Conservation (phyloP, 2,888 invertebrate genomes). For the Cheilosia soror region DNA sequence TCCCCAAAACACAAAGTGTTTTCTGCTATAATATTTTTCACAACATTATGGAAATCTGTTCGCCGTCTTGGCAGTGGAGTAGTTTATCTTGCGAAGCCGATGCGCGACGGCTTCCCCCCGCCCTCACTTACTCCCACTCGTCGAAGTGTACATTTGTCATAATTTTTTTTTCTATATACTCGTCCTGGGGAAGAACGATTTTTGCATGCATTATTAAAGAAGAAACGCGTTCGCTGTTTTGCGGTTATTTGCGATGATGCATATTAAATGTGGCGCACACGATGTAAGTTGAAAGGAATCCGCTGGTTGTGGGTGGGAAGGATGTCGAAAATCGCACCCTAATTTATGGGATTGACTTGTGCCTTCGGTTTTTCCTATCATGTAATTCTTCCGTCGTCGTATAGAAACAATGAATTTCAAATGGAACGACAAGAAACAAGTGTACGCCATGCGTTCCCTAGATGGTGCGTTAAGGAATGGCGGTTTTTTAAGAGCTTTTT, state of each 20-base stretch:
- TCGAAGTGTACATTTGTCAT: conserved; percentile 72
- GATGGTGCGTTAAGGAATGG: conserved; percentile 61
- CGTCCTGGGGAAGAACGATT: conserved; percentile 45
- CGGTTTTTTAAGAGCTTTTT: conserved; percentile 68
- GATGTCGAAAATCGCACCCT: conserved; percentile 71
- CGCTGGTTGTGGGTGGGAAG: conserved; percentile 22
- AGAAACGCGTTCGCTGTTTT: conserved; percentile 68
- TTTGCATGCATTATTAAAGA: conserved; percentile 73
- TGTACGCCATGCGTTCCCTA: conserved; percentile 36
- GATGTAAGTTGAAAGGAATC: conserved; percentile 60
- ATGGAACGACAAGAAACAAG: conserved; percentile 64
- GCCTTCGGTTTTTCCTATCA: conserved; percentile 56
- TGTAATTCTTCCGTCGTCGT: conserved; percentile 52
- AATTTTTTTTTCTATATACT: conserved; percentile 22
- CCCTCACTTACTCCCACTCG: conserved; percentile 37
- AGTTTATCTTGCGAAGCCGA: conserved; percentile 71
- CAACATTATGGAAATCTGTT: conserved; percentile 76
- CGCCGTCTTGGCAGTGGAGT: conserved; percentile 71
- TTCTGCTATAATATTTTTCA: conserved; percentile 73
- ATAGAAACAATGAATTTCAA: conserved; percentile 73
- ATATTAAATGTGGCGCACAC: conserved; percentile 69
- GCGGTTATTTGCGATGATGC: conserved; percentile 75
- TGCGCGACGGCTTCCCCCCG: conserved; percentile 15
- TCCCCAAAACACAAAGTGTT: conserved; percentile 54
- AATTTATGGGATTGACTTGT: conserved; percentile 75